Base-by-base conservation (phyloP, 1,140 invertebrate species). In the Artemia franciscana region DNA sequence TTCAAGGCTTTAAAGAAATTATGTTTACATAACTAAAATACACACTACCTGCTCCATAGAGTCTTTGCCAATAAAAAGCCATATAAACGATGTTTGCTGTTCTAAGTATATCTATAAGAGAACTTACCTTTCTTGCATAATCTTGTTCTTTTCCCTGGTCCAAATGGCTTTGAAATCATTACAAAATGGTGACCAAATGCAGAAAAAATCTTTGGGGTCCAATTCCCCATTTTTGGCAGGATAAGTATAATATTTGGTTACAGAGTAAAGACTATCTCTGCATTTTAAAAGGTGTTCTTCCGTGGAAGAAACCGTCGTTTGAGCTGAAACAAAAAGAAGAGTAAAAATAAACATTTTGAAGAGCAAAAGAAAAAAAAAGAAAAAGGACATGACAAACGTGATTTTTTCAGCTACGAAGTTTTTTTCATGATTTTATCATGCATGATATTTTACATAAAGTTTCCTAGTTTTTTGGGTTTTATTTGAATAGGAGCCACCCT, bases 161-260 rank as follows among this genome's bases (percentile, higher is more conserved):
- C 88, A 96, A 65, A 92, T 85, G 71, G 91, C 88, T 76, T 94
- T 94, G 70, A 96, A 96, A 72, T 96, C 92, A 59, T 81, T 80
- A 71, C 88, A 91, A 75, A 97, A 97, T 57, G 80, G 78, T 0
- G 82, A 78, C 91, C 91, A 96, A 24, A 86, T 73, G 62, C 81
- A 78, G 68, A 95, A 96, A 70, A 96, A 95, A 64, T 93, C 87
- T 69, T 86, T 84, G 0, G 90, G 86, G 58, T 84, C 81, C 4
- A 75, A 72, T 58, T 82, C 84, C 28, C 82, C 80, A 27, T 85
- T 80, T 77, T 89, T 87, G 0, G 89, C 85, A 58, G 80, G 79
- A 69, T 85, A 91, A 64, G 89, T 84, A 74, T 93, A 97, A 74
- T 86, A 94, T 67, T 81, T 79, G 74, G 91, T 84, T 0, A 85